A percentile compares a stretch with the other conserved stretches of the same genome.
These are phyloP conservation scores for Lucilia sericata DNA, from an alignment of 1,140 invertebrate species.

Conservation along the genomic window DNA sequence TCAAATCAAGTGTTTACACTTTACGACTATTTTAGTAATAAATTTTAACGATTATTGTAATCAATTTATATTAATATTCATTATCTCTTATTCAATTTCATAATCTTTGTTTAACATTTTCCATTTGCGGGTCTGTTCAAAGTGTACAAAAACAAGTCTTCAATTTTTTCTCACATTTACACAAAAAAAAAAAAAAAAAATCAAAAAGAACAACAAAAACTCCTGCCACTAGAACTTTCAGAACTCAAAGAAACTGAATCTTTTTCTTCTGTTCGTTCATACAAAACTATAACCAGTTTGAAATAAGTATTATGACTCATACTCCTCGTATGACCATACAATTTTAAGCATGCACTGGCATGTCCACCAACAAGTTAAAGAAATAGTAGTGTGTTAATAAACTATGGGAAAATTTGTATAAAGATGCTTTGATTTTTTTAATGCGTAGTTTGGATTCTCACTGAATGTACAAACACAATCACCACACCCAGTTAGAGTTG, in stretches of 20 bases:
- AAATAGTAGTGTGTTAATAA: too few relatives aligned
- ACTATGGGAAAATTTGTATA: conserved; percentile 1
- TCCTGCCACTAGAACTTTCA: background rate
- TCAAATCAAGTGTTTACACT: too few relatives aligned
- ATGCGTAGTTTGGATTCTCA: conserved; percentile 3
- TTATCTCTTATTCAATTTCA: too few relatives aligned
- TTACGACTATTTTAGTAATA: too few relatives aligned
- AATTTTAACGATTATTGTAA: too few relatives aligned
- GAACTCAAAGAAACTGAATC: background rate
- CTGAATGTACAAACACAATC: background rate
- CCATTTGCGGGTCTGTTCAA: too few relatives aligned
- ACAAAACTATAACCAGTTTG: background rate
- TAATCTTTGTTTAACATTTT: too few relatives aligned
- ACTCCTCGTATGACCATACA: background rate
- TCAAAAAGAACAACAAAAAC: background rate
- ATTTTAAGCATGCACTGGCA: background rate
- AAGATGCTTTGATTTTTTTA: conserved; percentile 10
- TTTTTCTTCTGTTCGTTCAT: background rate
- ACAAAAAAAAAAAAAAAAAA: too few relatives aligned
- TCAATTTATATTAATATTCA: too few relatives aligned
- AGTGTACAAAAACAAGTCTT: too few relatives aligned
- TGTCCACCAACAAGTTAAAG: background rate
- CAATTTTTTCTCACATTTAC: too few relatives aligned
- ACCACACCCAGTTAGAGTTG: conserved; percentile 1
- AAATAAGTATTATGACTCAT: background rate